A percentile compares a stretch with the other conserved stretches of the same genome.
phyloP scores from a whole-genome alignment of 1,140 invertebrate species.

The Sipha flava region DNA sequence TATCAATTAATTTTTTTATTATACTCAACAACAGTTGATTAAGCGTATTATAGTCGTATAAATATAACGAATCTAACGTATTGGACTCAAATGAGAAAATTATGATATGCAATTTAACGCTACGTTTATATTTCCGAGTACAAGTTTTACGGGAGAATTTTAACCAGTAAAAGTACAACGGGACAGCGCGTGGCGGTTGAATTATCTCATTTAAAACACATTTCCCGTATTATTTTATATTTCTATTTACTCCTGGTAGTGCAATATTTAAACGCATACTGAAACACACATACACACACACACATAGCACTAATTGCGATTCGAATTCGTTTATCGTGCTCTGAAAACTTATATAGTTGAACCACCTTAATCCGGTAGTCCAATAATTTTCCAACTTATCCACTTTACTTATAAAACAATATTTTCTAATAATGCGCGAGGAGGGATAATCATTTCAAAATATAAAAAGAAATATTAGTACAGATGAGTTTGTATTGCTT shows the following conservation, averaged over 20 bases:
- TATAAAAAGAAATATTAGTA: not conserved
- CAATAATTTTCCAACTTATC: not conserved
- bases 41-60: too few relatives aligned
- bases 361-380: not conserved
- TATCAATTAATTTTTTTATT: too few relatives aligned
- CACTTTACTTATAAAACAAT: not conserved
- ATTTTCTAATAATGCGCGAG: not conserved
- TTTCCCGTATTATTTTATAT: not conserved
- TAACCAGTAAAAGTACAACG: not conserved
- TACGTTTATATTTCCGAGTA: not conserved
- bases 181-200: not conserved
- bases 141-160: not conserved
- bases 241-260: not conserved
- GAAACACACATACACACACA: not conserved
- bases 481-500: not conserved
- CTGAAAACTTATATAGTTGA: not conserved
- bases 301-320: not conserved
- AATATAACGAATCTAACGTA: too few relatives aligned
- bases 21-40: too few relatives aligned
- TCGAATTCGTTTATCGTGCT: constrained; percentile 3
- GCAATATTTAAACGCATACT: not conserved
- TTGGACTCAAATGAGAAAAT: too few relatives aligned
- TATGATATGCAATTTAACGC: too few relatives aligned
- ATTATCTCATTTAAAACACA: not conserved
- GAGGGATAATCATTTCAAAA: not conserved